Evolutionary conservation across 2,113 vertebrate species (phyloP).

Genomic region (Mastomys coucha): DNA sequence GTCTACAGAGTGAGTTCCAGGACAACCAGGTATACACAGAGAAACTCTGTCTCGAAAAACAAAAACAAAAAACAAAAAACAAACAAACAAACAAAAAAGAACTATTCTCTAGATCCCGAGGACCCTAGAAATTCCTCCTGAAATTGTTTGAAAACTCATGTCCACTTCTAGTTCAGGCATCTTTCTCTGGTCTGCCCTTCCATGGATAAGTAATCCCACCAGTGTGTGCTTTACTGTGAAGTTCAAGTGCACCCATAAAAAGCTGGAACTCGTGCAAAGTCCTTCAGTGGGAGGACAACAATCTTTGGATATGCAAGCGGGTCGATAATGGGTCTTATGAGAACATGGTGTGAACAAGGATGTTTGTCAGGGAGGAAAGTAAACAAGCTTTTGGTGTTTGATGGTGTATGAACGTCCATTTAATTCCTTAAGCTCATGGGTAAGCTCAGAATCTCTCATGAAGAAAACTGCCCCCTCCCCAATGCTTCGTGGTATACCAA

Average conservation of each 20-base stretch:
- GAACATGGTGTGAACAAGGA: neutral
- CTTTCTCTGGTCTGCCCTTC: neutral
- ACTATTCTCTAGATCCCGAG: neutral
- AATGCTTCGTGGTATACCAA: neutral
- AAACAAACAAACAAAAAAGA: no score
- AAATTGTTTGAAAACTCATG: neutral
- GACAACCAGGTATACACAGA: no score
- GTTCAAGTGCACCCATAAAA: neutral
- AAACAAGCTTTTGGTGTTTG: neutral
- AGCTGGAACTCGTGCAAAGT: neutral
- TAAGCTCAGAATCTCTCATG: neutral
- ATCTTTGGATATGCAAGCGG: rapidly evolving
- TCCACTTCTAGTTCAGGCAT: neutral
- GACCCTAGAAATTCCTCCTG: neutral
- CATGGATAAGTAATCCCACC: neutral
- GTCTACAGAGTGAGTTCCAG: no score
- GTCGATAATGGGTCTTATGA: neutral
- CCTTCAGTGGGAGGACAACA: neutral
- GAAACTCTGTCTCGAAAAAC: no score
- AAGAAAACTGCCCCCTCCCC: neutral
- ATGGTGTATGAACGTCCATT: neutral
- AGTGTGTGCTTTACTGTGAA: neutral
- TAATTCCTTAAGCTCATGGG: neutral
- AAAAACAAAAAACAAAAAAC: no score
- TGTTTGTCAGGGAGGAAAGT: neutral